Conservation (phyloP, 2,113 vertebrate species). For the Gallinago undulata region DNA sequence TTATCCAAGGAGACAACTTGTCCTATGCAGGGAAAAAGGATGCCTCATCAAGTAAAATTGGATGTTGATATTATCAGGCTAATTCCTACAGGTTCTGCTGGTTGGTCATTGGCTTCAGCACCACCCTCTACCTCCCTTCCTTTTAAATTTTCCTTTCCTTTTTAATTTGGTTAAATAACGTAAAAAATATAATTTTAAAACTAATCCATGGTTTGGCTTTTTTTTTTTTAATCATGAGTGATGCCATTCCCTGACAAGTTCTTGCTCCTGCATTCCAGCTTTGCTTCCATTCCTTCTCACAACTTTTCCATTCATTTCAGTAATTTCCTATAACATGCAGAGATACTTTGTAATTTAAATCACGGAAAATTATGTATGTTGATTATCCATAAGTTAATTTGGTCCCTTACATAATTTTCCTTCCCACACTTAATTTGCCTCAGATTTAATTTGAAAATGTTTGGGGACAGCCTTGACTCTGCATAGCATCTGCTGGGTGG, state of each 20-base stretch:
- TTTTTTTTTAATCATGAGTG: neutral
- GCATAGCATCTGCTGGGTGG: neutral
- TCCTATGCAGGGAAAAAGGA: neutral
- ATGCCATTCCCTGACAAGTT: neutral
- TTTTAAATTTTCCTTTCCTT: no score
- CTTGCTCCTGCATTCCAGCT: neutral
- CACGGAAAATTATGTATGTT: neutral
- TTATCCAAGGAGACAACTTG: neutral
- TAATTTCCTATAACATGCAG: neutral
- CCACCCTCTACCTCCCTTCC: neutral
- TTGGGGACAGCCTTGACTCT: neutral
- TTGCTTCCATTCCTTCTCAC: neutral
- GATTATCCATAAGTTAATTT: neutral
- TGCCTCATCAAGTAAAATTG: neutral
- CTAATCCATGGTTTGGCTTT: fast-evolving
- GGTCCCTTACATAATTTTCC: neutral
- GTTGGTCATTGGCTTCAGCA: neutral
- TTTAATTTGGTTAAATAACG: neutral
- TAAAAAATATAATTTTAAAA: neutral
- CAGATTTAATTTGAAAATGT: neutral
- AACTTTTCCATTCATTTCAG: neutral
- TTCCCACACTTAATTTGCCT: neutral
- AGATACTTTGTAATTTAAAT: neutral
- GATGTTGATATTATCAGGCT: neutral
- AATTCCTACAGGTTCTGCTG: neutral